A percentile compares a stretch with the other conserved stretches of the same genome.
phyloP scores from a whole-genome alignment of 2,888 invertebrate genomes.

The Crepidodera aurea region DNA sequence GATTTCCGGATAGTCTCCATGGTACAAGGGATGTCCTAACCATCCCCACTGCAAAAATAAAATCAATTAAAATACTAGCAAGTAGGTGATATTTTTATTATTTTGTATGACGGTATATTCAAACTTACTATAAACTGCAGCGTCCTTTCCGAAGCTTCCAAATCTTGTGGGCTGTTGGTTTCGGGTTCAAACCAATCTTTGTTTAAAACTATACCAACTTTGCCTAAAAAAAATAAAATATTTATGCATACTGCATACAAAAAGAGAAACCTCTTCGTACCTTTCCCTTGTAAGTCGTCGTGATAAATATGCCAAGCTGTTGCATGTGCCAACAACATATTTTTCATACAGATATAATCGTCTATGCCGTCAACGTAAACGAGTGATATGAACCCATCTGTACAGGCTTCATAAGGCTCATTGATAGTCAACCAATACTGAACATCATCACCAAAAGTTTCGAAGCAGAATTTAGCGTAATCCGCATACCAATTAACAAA shows the following conservation, averaged over 20 bases:
- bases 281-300: constrained; percentile 62
- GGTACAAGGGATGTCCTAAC: constrained; percentile 67
- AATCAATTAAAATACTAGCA: not conserved
- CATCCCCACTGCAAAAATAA: constrained; percentile 38
- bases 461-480: constrained; percentile 15
- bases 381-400: constrained; percentile 63
- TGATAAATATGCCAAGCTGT: constrained; percentile 69
- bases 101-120: not conserved
- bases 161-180: constrained; percentile 61
- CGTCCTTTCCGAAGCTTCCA: constrained; percentile 64
- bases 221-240: constrained; percentile 31
- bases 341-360: constrained; percentile 70
- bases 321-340: constrained; percentile 71
- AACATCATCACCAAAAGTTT: constrained; percentile 6
- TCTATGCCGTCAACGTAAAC: constrained; percentile 63
- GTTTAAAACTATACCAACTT: constrained; percentile 54
- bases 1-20: constrained; percentile 71
- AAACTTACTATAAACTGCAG: constrained; percentile 58
- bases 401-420: constrained; percentile 45
- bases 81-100: not conserved
- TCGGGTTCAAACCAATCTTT: constrained; percentile 71
- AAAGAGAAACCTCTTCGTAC: too few species aligned
- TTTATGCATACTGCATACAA: too few species aligned
- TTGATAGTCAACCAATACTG: constrained; percentile 19
- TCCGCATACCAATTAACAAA: constrained; percentile 11